Conservation (phyloP, 2,113 vertebrate genomes). For the Phocoena sinus region DNA sequence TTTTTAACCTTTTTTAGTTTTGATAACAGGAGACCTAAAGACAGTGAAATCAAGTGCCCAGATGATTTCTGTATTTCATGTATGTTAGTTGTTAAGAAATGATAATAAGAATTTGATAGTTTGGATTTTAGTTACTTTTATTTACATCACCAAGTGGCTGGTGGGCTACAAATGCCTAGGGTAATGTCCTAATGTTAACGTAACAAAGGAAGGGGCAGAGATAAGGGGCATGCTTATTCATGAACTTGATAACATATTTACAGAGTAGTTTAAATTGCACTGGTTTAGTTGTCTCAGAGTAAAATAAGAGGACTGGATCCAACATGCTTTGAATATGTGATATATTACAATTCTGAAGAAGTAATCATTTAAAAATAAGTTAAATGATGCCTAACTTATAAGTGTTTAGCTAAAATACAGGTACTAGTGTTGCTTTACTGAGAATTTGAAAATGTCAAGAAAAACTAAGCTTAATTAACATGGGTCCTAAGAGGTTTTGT, state of each 20-base stretch:
- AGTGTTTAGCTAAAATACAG: not conserved
- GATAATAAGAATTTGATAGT: not conserved
- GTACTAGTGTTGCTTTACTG: not conserved
- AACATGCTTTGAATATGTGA: not conserved
- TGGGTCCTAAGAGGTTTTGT: not conserved
- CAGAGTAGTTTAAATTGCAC: not conserved
- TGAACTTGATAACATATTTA: not conserved
- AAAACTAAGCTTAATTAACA: not conserved
- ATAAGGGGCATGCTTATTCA: not conserved
- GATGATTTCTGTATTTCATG: not conserved
- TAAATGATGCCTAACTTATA: not conserved
- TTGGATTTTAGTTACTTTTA: slow-evolving; percentile 22
- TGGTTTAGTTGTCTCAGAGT: not conserved
- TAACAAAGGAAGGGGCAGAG: not conserved
- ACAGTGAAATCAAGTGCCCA: not conserved
- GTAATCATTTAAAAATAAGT: not conserved
- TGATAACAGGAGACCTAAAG: not conserved
- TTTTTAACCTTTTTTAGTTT: not conserved
- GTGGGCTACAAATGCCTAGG: not conserved
- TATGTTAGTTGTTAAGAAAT: not conserved
- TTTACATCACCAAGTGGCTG: not conserved
- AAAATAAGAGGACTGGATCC: not conserved
- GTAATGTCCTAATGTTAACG: not conserved
- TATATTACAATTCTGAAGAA: not conserved
- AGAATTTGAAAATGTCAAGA: not conserved